Percentiles rank a stretch among this genome's conserved stretches.
Conservation (phyloP, 2,797 vertebrate genomes). For the Tenualosa ilisha region DNA sequence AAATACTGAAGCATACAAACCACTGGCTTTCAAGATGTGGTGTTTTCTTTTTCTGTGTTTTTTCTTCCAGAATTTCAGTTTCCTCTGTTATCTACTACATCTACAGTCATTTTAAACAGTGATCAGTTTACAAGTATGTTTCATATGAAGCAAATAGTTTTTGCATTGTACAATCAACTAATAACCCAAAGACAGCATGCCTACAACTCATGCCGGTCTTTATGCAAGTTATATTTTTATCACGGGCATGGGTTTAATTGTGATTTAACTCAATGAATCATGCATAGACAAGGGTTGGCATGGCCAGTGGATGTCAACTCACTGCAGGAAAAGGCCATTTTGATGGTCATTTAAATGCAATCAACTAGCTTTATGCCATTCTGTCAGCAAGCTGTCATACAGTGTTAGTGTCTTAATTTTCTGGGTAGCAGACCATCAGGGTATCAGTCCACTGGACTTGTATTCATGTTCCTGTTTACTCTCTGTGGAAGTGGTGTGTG, state of each 20-base stretch:
- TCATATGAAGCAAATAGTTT: background rate
- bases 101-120: background rate
- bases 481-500: background rate
- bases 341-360: background rate
- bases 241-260: background rate
- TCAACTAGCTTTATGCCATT: conserved; percentile 8
- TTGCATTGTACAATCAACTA: background rate
- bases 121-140: background rate
- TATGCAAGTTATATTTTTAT: background rate
- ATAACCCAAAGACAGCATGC: background rate
- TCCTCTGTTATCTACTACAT: background rate
- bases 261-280: background rate
- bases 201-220: background rate
- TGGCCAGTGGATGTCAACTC: background rate
- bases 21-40: background rate
- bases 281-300: background rate
- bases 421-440: background rate
- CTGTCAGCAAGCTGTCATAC: background rate
- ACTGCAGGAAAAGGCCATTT: background rate
- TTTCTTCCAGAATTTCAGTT: background rate
- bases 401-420: background rate
- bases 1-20: background rate
- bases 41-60: background rate
- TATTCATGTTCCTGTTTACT: background rate
- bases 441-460: background rate